A percentile compares a stretch with the other conserved stretches of the same genome.
phyloP scores from a whole-genome alignment of 92 coral and sea anemone genomes.

The Ricordea florida region DNA sequence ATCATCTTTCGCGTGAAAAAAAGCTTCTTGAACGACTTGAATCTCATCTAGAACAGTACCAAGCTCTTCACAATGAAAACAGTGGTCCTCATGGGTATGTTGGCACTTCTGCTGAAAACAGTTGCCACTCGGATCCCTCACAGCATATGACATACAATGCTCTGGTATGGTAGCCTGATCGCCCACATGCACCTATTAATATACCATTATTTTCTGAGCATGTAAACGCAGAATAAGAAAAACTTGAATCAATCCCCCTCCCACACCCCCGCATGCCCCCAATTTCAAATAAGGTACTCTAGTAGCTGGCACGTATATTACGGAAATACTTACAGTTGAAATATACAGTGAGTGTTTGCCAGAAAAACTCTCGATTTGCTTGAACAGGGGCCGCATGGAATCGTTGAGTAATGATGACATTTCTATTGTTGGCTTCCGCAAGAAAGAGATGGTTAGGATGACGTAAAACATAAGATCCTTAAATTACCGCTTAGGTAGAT shows the following conservation, averaged over 20 bases:
- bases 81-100: slow-evolving; percentile 15
- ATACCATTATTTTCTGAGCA: no score
- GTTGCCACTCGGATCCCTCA: slow-evolving; percentile 12
- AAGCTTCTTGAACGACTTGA: not conserved
- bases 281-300: no score
- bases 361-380: not conserved
- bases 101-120: slow-evolving; percentile 6
- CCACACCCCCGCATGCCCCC: no score
- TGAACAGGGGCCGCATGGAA: slow-evolving; percentile 5
- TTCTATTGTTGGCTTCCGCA: not conserved
- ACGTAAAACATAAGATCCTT: not conserved
- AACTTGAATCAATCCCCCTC: no score
- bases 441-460: not conserved
- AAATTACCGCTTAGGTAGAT: not conserved
- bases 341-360: not conserved
- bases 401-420: slow-evolving; percentile 4
- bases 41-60: slow-evolving; percentile 17
- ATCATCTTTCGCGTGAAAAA: slow-evolving; percentile 30
- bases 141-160: slow-evolving; percentile 37
- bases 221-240: no score
- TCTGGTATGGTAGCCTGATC: slow-evolving; percentile 30
- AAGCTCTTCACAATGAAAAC: slow-evolving; percentile 27
- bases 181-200: slow-evolving; percentile 28
- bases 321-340: slow-evolving; percentile 5
- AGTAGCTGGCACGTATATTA: not conserved